phyloP scores from a whole-genome alignment of 1,140 invertebrate genomes.

The Pteromalus puparum region DNA sequence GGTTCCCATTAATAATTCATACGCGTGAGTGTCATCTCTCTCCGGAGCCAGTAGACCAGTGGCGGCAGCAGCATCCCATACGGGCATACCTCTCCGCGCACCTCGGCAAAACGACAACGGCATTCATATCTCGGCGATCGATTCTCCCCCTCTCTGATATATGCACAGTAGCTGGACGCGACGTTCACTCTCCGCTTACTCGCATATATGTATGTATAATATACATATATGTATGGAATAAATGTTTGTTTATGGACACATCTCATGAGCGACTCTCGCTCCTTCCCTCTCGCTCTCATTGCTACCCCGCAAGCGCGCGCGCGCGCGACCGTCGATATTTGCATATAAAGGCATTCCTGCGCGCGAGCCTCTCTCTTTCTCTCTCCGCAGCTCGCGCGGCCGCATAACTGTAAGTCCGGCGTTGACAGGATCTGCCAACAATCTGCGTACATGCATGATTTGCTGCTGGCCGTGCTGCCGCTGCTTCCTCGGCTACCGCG shows the following conservation, averaged over 20 bases:
- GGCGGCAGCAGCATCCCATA: neutral
- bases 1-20: slow-evolving; percentile 73
- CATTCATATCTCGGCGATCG: slow-evolving; percentile 70
- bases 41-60: neutral
- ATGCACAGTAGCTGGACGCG: slow-evolving; percentile 29
- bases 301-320: slow-evolving; percentile 25
- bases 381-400: slow-evolving; percentile 49
- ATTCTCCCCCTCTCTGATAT: slow-evolving; percentile 37
- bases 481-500: too few relatives aligned
- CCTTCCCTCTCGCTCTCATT: slow-evolving; percentile 36
- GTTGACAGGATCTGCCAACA: slow-evolving; percentile 74
- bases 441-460: slow-evolving; percentile 72
- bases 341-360: slow-evolving; percentile 19
- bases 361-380: slow-evolving; percentile 54
- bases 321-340: slow-evolving; percentile 13
- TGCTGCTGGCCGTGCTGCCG: too few relatives aligned
- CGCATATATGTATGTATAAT: slow-evolving; percentile 39
- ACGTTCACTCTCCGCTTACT: slow-evolving; percentile 32
- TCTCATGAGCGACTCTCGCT: slow-evolving; percentile 20
- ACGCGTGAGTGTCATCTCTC: slow-evolving; percentile 65
- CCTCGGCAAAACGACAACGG: slow-evolving; percentile 56
- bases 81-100: neutral
- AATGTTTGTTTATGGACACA: slow-evolving; percentile 50
- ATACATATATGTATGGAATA: slow-evolving; percentile 46
- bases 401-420: slow-evolving; percentile 72